Base-by-base conservation (phyloP, 2,888 invertebrate genomes). In the Eilema griseolum region DNA sequence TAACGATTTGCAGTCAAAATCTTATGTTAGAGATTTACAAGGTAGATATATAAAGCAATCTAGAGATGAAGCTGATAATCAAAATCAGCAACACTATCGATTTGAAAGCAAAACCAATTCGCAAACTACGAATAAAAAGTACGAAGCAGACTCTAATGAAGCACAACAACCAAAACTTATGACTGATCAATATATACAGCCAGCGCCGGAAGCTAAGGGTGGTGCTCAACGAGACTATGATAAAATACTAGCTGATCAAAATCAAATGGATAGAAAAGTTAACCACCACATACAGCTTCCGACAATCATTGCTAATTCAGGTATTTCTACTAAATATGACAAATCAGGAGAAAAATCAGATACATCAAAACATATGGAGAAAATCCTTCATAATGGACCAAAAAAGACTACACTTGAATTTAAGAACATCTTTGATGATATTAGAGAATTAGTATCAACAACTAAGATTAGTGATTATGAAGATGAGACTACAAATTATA, bases 331-430 rank as follows among this genome's bases (percentile, higher is more conserved):
- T n/a, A n/a, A 1, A 0, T 57, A n/a, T 63, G 41, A 24, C 3
- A 69, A 28, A 23, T 69, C 31, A 20, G 3, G 2, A 24, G n/a
- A 52, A 28, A 1, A 16, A 85, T 88, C 0, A 90, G 91, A 28
- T 7, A 11, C 1, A 28, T 5, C 1, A 64, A 52, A 52, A 28
- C 28, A 46, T 7, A 12, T 7, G n/a, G n/a, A 52, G 10, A 8
- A n/a, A 52, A 20, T 0, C n/a, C 8, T 2, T 52, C 10, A 12
- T 28, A 63, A 46, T 26, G 12, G 28, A 28, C n/a, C 20, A 12
- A 28, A 20, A 8, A 26, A 31, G 2, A 52, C 46, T 52, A 52
- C n/a, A 28, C 57, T 20, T 56, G 12, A 63, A 20, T 24, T 41
- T 24, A 24, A 56, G 5, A 57, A 56, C 10, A 52, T 46, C 46